Conservation (phyloP, 2,797 vertebrate genomes). For the Petrocephalus sullivani region DNA sequence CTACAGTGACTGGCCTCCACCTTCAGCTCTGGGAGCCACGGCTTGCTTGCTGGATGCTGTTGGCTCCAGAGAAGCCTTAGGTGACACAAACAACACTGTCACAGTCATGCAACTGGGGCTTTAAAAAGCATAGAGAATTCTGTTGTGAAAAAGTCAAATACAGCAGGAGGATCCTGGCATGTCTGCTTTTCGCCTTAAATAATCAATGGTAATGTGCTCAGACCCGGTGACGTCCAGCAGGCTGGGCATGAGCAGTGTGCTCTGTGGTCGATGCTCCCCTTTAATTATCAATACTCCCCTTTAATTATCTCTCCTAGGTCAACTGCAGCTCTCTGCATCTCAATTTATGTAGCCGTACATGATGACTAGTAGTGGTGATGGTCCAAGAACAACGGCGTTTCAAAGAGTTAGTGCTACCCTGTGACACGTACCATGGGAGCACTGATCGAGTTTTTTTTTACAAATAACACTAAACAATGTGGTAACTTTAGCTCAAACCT, state of each 20-base stretch:
- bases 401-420: neutral
- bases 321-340: neutral
- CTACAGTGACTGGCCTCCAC: neutral
- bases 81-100: neutral
- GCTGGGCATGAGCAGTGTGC: neutral
- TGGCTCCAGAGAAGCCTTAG: neutral
- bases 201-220: constrained; percentile 20
- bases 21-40: neutral
- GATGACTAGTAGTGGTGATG: neutral
- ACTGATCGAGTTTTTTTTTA: neutral
- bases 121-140: neutral
- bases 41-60: neutral
- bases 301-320: neutral
- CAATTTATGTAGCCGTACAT: neutral
- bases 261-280: neutral
- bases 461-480: neutral
- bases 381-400: neutral
- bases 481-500: neutral
- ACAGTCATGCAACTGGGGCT: neutral
- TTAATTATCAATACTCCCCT: constrained; percentile 12
- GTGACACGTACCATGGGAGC: neutral
- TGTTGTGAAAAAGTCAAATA: neutral
- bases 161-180: neutral
- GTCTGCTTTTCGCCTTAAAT: neutral
- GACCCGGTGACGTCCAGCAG: neutral